Evolutionary conservation across 2,113 vertebrate species (phyloP).

Genomic region (Heterochromis multidens): DNA sequence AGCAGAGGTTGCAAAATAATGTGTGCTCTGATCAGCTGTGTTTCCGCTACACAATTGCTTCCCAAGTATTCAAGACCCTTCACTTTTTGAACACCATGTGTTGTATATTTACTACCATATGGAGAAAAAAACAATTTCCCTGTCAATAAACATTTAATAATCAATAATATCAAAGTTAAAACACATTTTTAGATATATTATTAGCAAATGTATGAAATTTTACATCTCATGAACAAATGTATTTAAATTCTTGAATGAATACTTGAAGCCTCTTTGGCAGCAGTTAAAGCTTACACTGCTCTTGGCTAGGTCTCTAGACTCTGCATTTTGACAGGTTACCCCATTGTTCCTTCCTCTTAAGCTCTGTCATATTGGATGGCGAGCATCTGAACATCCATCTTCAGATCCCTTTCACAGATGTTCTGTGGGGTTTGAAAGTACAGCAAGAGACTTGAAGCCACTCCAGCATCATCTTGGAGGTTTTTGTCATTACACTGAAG

Average conservation of each 20-base stretch:
- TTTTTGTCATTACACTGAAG: neutral
- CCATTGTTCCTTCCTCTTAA: neutral
- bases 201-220: too few relatives aligned
- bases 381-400: neutral
- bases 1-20: too few relatives aligned
- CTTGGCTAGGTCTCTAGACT: too few relatives aligned
- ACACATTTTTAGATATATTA: too few relatives aligned
- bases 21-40: neutral
- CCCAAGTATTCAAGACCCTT: neutral
- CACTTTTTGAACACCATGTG: neutral
- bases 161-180: too few relatives aligned
- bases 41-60: neutral
- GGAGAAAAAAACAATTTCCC: neutral
- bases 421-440: neutral
- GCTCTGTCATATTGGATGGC: neutral
- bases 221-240: too few relatives aligned
- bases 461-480: neutral
- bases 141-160: too few relatives aligned
- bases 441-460: neutral
- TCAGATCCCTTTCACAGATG: neutral
- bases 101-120: neutral
- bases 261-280: too few relatives aligned
- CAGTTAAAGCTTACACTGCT: too few relatives aligned
- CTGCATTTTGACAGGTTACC: too few relatives aligned
- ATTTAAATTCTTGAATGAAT: too few relatives aligned